Evolutionary conservation across 2,797 vertebrate genomes (phyloP).

Genomic region (Cetoscarus ocellatus): DNA sequence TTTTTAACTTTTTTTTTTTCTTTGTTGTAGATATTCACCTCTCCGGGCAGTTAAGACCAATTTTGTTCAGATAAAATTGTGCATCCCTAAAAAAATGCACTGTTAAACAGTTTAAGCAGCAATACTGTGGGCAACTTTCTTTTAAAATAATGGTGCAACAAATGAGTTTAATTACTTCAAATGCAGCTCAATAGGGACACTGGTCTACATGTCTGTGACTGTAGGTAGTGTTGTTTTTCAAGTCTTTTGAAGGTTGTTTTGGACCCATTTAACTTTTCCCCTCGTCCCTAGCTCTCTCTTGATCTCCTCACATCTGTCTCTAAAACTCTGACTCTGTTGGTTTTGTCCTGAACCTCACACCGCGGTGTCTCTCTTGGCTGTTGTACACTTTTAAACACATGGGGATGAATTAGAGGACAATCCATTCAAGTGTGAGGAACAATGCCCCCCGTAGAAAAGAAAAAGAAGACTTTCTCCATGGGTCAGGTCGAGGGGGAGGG

Average conservation of each 20-base stretch:
- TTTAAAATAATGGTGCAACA: background rate
- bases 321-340: slow-evolving; percentile 57
- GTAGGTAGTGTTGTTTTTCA: background rate
- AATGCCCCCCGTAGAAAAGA: slow-evolving; percentile 61
- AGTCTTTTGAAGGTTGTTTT: slow-evolving; percentile 11
- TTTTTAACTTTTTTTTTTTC: too few relatives aligned
- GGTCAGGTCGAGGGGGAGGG: slow-evolving; percentile 79
- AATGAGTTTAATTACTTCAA: background rate
- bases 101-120: background rate
- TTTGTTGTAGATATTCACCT: too few relatives aligned
- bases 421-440: slow-evolving; percentile 84
- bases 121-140: background rate
- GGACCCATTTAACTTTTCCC: slow-evolving; percentile 16
- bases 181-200: background rate
- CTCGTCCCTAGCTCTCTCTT: background rate
- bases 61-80: too few relatives aligned
- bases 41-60: too few relatives aligned
- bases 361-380: slow-evolving; percentile 60
- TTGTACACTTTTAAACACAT: slow-evolving; percentile 68
- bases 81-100: too few relatives aligned
- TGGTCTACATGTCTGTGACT: background rate
- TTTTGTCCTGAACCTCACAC: slow-evolving; percentile 63
- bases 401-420: slow-evolving; percentile 81
- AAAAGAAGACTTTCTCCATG: slow-evolving; percentile 63
- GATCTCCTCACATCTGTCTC: slow-evolving; percentile 47